These are phyloP conservation scores for Meloidogyne floridensis DNA, from an alignment of 1,140 invertebrate species.

Conservation along the genomic window DNA sequence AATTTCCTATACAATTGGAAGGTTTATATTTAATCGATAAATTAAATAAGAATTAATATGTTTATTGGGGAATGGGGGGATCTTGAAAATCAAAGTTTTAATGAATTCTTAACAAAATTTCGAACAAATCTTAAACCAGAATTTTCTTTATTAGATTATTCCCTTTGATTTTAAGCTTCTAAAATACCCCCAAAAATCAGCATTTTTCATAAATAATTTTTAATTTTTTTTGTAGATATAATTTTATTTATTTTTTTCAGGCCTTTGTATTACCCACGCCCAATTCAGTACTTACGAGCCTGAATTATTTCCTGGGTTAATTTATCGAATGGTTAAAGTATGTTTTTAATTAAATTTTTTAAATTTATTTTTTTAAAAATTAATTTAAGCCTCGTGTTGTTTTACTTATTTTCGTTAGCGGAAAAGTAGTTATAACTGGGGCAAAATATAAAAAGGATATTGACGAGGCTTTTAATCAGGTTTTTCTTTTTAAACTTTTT, in stretches of 20 bases:
- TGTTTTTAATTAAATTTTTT: neutral
- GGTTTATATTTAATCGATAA: constrained; percentile 68
- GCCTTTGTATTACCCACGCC: constrained; percentile 61
- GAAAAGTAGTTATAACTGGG: constrained; percentile 72
- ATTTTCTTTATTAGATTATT: no score
- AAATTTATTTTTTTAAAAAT: neutral
- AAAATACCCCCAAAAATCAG: no score
- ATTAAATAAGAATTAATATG: neutral
- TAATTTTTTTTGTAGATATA: no score
- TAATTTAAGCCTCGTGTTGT: constrained; percentile 82
- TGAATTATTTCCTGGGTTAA: constrained; percentile 91
- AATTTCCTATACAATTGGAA: constrained; percentile 96
- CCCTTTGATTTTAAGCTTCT: no score
- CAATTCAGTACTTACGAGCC: constrained; percentile 85
- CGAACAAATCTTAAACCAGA: no score
- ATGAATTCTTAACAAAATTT: no score
- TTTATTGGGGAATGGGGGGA: no score
- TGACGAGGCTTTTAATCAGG: constrained; percentile 98
- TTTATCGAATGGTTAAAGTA: constrained; percentile 94
- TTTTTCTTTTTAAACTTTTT: constrained; percentile 90
- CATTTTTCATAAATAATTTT: no score
- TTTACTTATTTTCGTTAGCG: constrained; percentile 72
- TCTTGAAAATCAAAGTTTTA: no score
- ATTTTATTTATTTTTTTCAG: neutral
- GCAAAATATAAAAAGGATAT: constrained; percentile 97